Evolutionary conservation across 30 jellyfish, hydroid and myxozoan species (phyloP).

Genomic region (Chrysaora quinquecirrha): DNA sequence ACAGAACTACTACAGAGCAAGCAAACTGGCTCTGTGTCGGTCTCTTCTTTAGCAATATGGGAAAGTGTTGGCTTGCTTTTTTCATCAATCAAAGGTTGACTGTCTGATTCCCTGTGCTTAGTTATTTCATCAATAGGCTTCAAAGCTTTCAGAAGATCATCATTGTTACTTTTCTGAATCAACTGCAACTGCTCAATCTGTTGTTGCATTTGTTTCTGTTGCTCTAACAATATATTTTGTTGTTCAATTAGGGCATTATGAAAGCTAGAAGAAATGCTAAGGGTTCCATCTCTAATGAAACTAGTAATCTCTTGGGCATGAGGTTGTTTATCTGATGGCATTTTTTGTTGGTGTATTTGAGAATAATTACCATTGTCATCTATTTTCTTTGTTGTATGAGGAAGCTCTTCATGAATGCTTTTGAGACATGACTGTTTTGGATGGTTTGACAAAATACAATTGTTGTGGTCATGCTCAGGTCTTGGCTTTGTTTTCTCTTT

Average conservation of each 20-base stretch:
- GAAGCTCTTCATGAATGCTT: neutral
- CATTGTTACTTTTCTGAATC: slow-evolving; percentile 22
- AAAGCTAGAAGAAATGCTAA: neutral
- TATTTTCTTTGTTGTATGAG: neutral
- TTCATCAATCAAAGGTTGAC: too few species aligned
- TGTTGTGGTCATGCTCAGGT: neutral
- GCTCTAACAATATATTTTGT: slow-evolving; percentile 50
- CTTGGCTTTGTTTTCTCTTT: neutral
- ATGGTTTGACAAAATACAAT: neutral
- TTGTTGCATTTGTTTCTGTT: slow-evolving; percentile 61
- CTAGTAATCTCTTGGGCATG: neutral
- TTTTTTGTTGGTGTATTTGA: too few species aligned
- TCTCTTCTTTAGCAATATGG: too few species aligned
- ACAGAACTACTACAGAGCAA: too few species aligned
- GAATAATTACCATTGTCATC: neutral
- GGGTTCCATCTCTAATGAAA: neutral
- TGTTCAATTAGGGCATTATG: slow-evolving; percentile 50
- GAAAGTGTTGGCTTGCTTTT: too few species aligned
- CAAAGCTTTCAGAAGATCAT: neutral
- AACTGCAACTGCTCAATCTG: slow-evolving; percentile 56
- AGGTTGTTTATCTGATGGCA: neutral
- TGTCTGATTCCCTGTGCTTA: neutral
- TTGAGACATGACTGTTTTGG: neutral
- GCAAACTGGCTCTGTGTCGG: too few species aligned
- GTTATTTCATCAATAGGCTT: neutral